Percentiles rank a stretch among this genome's conserved stretches.
Evolutionary conservation across 1,140 invertebrate species (phyloP).

Genomic region (Bombus waltoni): DNA sequence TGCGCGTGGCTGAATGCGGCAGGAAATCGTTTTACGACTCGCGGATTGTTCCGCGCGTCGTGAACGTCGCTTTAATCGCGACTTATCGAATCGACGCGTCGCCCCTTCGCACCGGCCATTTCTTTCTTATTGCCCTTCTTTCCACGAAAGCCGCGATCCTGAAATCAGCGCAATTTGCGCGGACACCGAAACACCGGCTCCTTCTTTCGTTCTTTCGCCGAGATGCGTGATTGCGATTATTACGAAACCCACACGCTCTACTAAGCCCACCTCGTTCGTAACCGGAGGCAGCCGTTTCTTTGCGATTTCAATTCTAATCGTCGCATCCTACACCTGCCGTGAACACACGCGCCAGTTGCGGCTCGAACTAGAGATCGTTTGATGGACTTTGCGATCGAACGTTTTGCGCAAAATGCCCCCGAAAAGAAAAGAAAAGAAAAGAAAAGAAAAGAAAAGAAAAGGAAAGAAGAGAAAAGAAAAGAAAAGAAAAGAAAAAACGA

Average conservation of each 20-base stretch:
- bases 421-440: too few species aligned
- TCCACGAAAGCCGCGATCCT: background rate
- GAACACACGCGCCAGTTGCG: background rate
- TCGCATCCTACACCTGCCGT: background rate
- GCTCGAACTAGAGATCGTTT: too few species aligned
- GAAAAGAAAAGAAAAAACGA: background rate
- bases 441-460: background rate
- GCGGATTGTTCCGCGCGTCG: constrained; percentile 4
- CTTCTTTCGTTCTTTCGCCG: too few species aligned
- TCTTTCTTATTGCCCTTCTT: too few species aligned
- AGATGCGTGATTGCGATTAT: background rate
- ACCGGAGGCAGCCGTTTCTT: background rate
- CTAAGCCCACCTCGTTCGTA: background rate
- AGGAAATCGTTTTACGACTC: constrained; percentile 4
- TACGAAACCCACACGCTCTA: background rate
- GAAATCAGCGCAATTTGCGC: constrained; percentile 12
- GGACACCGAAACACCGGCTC: background rate
- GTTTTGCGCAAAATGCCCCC: background rate
- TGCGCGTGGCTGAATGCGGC: background rate
- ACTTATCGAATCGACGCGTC: background rate
- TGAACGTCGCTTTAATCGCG: constrained; percentile 6
- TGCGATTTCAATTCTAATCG: background rate
- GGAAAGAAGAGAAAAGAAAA: background rate
- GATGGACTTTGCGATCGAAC: background rate
- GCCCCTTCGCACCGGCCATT: background rate